phyloP scores from a whole-genome alignment of 2,888 invertebrate genomes.

The Panopea generosa region DNA sequence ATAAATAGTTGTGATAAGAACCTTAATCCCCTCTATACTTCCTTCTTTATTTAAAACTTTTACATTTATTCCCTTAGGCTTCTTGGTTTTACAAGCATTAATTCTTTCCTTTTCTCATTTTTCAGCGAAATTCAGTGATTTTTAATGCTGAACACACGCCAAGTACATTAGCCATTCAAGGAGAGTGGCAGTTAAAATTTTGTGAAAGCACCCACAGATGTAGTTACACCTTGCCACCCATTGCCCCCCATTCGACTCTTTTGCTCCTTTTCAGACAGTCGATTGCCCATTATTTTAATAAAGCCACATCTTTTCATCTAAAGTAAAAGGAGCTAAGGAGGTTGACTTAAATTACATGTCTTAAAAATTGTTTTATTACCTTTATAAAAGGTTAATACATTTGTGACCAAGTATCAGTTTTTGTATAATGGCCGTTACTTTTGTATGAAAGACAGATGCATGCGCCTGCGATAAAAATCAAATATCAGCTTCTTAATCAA shows the following conservation, averaged over 20 bases:
- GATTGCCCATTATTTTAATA: neutral
- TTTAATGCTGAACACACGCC: constrained; percentile 38
- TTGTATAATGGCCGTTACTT: constrained; percentile 8
- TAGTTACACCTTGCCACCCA: constrained; percentile 51
- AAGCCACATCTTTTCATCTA: constrained; percentile 28
- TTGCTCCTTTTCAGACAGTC: constrained; percentile 8
- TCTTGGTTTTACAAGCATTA: no score
- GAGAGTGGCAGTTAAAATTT: constrained; percentile 22
- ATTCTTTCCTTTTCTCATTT: no score
- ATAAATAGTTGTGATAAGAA: constrained; percentile 26
- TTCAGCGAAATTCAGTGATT: neutral
- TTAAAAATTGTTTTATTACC: constrained; percentile 5
- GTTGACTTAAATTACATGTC: constrained; percentile 8
- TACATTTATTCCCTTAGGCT: no score
- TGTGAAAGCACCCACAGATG: constrained; percentile 27
- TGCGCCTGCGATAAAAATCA: no score
- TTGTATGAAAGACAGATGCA: constrained; percentile 11
- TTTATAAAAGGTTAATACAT: constrained; percentile 2
- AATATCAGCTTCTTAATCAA: no score
- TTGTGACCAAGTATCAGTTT: constrained; percentile 8
- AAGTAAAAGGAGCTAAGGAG: constrained; percentile 25
- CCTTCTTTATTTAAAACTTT: constrained; percentile 22
- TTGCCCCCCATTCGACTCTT: constrained; percentile 11
- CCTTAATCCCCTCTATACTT: constrained; percentile 28
- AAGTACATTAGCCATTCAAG: constrained; percentile 35